Evolutionary conservation across 2,113 vertebrate species (phyloP).

Genomic region (Caloenas nicobarica): DNA sequence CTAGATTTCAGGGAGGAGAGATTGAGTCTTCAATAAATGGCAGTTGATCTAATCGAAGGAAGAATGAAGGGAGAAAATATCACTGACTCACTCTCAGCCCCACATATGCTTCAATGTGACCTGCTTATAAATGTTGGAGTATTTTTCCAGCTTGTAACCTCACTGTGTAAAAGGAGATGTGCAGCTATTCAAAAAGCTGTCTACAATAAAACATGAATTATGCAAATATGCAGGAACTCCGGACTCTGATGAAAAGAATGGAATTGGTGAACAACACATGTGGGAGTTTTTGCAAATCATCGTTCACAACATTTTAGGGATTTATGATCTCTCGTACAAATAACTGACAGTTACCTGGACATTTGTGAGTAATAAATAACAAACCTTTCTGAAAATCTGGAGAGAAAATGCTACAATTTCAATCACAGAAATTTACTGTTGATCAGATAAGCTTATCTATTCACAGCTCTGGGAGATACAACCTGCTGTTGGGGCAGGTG

Average conservation of each 20-base stretch:
- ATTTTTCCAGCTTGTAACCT: background rate
- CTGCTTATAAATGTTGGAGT: background rate
- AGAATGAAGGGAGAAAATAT: background rate
- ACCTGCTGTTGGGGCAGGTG: background rate
- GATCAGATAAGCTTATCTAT: background rate
- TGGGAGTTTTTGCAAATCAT: background rate
- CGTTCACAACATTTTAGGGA: background rate
- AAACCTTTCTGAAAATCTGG: background rate
- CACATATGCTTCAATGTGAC: background rate
- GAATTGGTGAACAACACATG: background rate
- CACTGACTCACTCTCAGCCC: background rate
- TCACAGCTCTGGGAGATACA: background rate
- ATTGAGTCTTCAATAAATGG: background rate
- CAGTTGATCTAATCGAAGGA: background rate
- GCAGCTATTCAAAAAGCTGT: background rate
- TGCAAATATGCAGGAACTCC: background rate
- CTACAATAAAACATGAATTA: background rate
- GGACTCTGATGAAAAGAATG: background rate
- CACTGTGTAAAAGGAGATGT: background rate
- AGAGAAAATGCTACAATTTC: background rate
- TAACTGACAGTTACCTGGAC: background rate
- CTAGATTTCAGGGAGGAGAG: background rate
- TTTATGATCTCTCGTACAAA: background rate
- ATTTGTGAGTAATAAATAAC: background rate
- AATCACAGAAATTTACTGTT: background rate